Base-by-base conservation (phyloP, 2,888 invertebrate genomes). In the Stenichneumon culpator region DNA sequence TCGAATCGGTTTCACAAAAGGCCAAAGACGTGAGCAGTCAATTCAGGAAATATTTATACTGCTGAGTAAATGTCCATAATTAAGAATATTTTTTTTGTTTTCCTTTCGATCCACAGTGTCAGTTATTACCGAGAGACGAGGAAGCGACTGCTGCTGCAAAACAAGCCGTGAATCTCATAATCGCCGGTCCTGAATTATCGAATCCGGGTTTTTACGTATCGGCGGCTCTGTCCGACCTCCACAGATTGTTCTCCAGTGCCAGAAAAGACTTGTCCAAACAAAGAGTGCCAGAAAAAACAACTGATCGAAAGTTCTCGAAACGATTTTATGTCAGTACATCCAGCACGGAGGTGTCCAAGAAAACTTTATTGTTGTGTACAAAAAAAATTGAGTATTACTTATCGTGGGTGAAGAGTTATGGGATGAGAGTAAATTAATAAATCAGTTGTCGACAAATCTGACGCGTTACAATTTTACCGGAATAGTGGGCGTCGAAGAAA, bases 301-400 rank as follows among this genome's bases (percentile, higher is more conserved):
- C n/a, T 3, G 81, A 83, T 47, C 91, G 90, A 7, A 92, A 90
- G 63, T 96, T 97, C 88, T 93, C 95, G 0, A 95, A 94, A 89
- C 96, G 95, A 88, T 96, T 96, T 70, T 94, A 93, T 50, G 94
- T 95, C 16, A 93, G 95, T 85, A 92, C 95, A 67, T 94, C 95
- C 65, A 92, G 93, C 16, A 91, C 95, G 69, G 91, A 94, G n/a
- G 91, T 96, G 87, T 94, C 95, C 82, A 92, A 94, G 70, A 94
- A 94, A 67, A 95, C 95, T 92, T 90, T 96, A 7, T 95, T 95
- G 87, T 94, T 95, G 81, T 94, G 95, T 87, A 91, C 95, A 0
- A 97, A 96, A 90, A 97, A 97, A 94, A 90, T 97, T 1, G 96
- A 97, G 91, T 97, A 96, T 94, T 96, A 96, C 93, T 93, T 97